phyloP scores from a whole-genome alignment of 2,113 vertebrate species.

The Anoura caudifer region DNA sequence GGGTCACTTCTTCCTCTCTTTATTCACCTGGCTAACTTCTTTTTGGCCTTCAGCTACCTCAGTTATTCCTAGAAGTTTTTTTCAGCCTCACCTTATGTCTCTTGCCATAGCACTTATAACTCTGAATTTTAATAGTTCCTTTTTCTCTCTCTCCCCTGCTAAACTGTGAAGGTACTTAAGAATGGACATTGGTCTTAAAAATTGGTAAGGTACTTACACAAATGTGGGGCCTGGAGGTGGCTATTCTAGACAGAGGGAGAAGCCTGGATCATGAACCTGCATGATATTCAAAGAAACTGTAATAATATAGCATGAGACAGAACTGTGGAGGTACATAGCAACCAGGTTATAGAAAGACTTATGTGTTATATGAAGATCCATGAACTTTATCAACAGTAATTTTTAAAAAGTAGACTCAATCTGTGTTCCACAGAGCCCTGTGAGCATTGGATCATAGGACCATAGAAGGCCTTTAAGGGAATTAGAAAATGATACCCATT shows the following conservation, averaged over 20 bases:
- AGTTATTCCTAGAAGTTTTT: not conserved
- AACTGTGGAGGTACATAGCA: not conserved
- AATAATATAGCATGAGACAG: not conserved
- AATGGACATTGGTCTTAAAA: not conserved
- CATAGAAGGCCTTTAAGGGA: not conserved
- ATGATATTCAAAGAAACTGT: not conserved
- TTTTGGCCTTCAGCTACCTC: not conserved
- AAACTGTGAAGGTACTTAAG: not conserved
- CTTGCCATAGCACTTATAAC: not conserved
- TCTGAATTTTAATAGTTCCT: not conserved
- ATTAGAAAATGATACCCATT: not conserved
- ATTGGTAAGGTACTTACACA: too few relatives aligned
- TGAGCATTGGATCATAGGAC: not conserved
- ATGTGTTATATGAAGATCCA: not conserved
- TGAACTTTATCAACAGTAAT: not conserved
- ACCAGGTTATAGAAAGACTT: not conserved
- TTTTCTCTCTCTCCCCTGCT: not conserved
- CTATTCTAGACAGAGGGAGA: not conserved
- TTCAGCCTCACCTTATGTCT: not conserved
- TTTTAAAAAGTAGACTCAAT: not conserved
- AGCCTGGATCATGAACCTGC: not conserved
- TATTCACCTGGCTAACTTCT: not conserved
- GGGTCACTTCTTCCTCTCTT: not conserved
- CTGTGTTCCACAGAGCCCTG: not conserved
- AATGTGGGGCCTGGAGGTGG: not conserved